A percentile compares a stretch with the other conserved stretches of the same genome.
phyloP scores from a whole-genome alignment of 1,140 invertebrate genomes.

The Caenorhabditis briggsae region DNA sequence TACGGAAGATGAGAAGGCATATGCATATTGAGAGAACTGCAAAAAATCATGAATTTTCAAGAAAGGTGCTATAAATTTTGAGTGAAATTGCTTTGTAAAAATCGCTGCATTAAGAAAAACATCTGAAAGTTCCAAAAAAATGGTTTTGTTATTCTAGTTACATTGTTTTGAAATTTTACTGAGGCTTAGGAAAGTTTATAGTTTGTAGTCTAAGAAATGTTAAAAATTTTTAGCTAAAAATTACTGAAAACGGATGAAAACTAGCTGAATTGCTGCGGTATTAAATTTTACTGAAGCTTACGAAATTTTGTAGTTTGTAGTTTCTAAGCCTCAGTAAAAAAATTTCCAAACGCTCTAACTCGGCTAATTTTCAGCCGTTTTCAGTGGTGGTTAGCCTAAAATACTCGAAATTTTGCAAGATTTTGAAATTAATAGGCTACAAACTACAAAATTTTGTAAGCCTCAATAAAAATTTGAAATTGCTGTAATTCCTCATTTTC shows the following conservation, averaged over 20 bases:
- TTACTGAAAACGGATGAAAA: too few relatives aligned
- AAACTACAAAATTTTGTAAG: too few relatives aligned
- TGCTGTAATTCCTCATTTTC: background rate
- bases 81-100: too few relatives aligned
- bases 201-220: too few relatives aligned
- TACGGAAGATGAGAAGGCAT: slow-evolving; percentile 38
- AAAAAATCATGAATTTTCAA: background rate
- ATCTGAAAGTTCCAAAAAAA: background rate
- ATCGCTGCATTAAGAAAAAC: too few relatives aligned
- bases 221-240: too few relatives aligned
- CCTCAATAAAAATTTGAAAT: too few relatives aligned
- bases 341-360: background rate
- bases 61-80: too few relatives aligned
- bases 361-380: slow-evolving; percentile 21
- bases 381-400: slow-evolving; percentile 72
- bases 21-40: slow-evolving; percentile 22
- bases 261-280: too few relatives aligned
- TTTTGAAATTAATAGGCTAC: background rate
- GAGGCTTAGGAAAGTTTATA: background rate
- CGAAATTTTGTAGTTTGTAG: slow-evolving; percentile 62
- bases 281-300: background rate
- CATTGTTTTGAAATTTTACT: background rate
- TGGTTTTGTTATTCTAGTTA: background rate
- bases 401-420: slow-evolving; percentile 21
- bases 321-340: slow-evolving; percentile 15